A percentile compares a stretch with the other conserved stretches of the same genome.
These are phyloP conservation scores for Mormyrops attenuatus DNA, from an alignment of 2,797 vertebrate genomes.

Conservation along the genomic window DNA sequence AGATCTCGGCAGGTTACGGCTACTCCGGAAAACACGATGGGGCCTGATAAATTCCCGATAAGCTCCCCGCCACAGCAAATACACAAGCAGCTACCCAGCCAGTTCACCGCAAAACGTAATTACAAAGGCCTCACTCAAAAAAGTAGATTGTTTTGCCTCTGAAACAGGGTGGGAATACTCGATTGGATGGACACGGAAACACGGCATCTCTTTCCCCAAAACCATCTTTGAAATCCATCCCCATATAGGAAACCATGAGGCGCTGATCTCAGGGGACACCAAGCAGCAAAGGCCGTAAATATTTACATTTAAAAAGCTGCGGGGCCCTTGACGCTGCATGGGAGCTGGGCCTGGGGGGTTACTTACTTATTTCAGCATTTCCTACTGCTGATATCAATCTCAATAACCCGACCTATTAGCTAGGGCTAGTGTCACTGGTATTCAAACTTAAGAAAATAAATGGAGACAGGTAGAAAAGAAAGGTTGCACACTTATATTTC, in stretches of 20 bases:
- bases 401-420: neutral
- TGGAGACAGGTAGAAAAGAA: neutral
- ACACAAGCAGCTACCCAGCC: neutral
- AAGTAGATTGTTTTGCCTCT: neutral
- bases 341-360: neutral
- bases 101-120: neutral
- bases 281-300: neutral
- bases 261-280: too few relatives aligned
- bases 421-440: neutral
- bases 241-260: neutral
- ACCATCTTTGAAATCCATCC: neutral
- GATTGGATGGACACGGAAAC: neutral
- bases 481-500: neutral
- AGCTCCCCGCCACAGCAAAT: neutral
- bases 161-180: neutral
- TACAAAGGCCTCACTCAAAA: neutral
- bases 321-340: neutral
- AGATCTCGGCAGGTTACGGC: neutral
- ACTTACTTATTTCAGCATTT: neutral
- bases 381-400: neutral
- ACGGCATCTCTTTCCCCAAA: neutral
- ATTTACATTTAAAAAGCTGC: neutral
- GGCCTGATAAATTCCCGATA: neutral
- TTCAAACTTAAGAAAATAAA: neutral
- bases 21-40: neutral